phyloP scores from a whole-genome alignment of 2,888 invertebrate genomes.

The Agrilus mali region DNA sequence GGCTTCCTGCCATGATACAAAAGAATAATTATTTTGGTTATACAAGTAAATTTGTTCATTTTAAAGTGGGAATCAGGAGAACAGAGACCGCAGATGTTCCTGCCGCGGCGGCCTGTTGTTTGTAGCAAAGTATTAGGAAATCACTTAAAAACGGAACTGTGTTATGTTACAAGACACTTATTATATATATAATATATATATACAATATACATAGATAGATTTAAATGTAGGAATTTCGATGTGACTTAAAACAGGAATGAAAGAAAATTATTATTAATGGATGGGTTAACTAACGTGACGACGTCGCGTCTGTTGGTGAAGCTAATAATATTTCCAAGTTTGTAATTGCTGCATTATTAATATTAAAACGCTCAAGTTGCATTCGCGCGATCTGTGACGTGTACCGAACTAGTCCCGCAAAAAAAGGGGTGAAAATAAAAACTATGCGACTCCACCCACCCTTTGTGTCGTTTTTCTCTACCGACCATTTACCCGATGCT shows the following conservation, averaged over 20 bases:
- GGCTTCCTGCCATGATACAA: not conserved
- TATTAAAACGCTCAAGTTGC: constrained; percentile 13
- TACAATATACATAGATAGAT: too few species aligned
- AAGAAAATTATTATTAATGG: too few species aligned
- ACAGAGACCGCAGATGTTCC: constrained; percentile 3
- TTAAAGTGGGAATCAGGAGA: too few species aligned
- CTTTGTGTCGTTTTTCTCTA: too few species aligned
- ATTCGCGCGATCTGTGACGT: constrained; percentile 15
- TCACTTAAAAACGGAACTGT: constrained; percentile 13
- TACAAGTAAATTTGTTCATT: too few species aligned
- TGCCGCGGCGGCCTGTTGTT: constrained; percentile 8
- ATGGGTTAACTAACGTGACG: too few species aligned
- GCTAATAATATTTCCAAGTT: constrained; percentile 9
- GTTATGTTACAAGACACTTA: constrained; percentile 12
- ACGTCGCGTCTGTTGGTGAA: too few species aligned
- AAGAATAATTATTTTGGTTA: too few species aligned
- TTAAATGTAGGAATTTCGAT: too few species aligned
- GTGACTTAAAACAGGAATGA: too few species aligned
- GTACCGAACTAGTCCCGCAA: constrained; percentile 31
- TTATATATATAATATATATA: constrained; percentile 4
- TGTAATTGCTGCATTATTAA: constrained; percentile 9
- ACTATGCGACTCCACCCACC: too few species aligned
- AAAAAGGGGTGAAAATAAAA: not conserved
- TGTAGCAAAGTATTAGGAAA: constrained; percentile 11
- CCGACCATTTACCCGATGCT: too few species aligned